Evolutionary conservation across 2,888 invertebrate species (phyloP).

Genomic region (Agonopterix heracliana): DNA sequence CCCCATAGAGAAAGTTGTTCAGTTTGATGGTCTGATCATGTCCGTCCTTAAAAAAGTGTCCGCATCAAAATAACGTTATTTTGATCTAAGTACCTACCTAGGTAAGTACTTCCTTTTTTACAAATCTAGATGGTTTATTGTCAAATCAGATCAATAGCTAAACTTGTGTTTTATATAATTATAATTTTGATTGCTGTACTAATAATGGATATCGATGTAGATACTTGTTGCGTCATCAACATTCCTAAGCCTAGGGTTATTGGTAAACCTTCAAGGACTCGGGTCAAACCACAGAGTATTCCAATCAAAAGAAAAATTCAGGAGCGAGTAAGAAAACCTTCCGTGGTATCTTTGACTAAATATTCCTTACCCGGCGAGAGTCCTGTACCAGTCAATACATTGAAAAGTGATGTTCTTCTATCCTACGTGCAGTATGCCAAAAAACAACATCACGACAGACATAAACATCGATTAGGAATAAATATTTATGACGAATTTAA

Average conservation of each 20-base stretch:
- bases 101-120: no score
- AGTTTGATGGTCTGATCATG: no score
- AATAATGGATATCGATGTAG: no score
- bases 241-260: constrained; percentile 29
- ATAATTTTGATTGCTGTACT: no score
- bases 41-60: no score
- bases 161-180: no score
- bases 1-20: no score
- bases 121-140: no score
- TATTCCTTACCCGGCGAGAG: constrained; percentile 27
- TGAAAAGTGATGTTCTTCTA: constrained; percentile 37
- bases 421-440: constrained; percentile 42
- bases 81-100: no score
- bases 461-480: constrained; percentile 29
- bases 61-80: no score
- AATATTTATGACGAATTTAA: constrained; percentile 41
- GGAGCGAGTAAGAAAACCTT: constrained; percentile 16
- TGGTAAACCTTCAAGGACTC: constrained; percentile 12
- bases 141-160: no score
- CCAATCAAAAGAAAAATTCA: no score
- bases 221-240: constrained; percentile 28
- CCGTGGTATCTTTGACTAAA: constrained; percentile 21
- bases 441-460: constrained; percentile 29
- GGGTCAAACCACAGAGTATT: constrained; percentile 14
- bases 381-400: constrained; percentile 24